phyloP scores from a whole-genome alignment of 2,797 vertebrate genomes.

The Myotis myotis region DNA sequence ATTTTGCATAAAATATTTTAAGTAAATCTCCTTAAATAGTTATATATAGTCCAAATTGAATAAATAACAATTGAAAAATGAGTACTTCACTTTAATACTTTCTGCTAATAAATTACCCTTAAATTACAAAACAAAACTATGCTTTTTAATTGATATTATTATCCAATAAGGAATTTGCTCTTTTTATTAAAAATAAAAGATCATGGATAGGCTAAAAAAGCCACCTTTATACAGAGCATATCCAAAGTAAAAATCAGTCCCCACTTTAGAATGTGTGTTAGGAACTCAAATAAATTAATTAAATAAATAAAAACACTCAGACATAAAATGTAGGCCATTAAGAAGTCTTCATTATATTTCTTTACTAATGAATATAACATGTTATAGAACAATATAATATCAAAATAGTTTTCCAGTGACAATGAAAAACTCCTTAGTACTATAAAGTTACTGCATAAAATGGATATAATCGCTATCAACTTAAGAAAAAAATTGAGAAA shows the following conservation, averaged over 20 bases:
- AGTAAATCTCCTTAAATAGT: constrained; percentile 56
- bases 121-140: constrained; percentile 57
- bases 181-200: constrained; percentile 62
- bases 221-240: constrained; percentile 79
- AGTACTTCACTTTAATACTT: constrained; percentile 35
- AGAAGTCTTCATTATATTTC: constrained; percentile 43
- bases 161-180: constrained; percentile 26
- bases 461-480: not conserved
- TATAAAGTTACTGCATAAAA: constrained; percentile 38
- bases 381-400: constrained; percentile 12
- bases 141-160: constrained; percentile 44
- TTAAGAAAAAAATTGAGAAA: not conserved
- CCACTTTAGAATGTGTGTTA: constrained; percentile 19
- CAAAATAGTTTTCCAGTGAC: not conserved
- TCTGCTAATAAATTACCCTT: constrained; percentile 55
- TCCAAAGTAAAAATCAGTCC: constrained; percentile 42
- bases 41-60: constrained; percentile 64
- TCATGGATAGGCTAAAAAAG: constrained; percentile 52
- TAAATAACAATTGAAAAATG: constrained; percentile 51
- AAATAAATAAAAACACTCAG: constrained; percentile 32
- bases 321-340: not conserved
- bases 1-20: constrained; percentile 65
- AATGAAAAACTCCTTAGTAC: constrained; percentile 40
- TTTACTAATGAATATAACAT: constrained; percentile 56
- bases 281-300: constrained; percentile 40